These are phyloP conservation scores for Manis javanica DNA, from an alignment of 2,797 vertebrate species.

Conservation along the genomic window DNA sequence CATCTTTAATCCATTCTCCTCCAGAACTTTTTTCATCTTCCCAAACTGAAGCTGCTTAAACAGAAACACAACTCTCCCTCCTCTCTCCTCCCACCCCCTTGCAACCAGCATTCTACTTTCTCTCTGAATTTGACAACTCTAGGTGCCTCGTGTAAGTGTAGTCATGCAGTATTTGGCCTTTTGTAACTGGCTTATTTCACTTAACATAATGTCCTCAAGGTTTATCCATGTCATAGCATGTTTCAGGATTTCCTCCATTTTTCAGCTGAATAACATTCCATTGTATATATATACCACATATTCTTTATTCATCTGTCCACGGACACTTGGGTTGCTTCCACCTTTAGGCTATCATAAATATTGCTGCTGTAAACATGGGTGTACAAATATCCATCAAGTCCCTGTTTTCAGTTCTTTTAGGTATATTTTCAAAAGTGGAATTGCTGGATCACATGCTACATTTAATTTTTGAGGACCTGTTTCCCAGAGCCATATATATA, in stretches of 20 bases:
- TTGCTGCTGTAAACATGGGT: neutral
- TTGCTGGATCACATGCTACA: neutral
- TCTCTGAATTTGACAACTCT: neutral
- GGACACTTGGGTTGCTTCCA: neutral
- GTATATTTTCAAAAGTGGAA: neutral
- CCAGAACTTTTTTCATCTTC: neutral
- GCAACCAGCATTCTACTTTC: neutral
- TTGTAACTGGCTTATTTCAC: neutral
- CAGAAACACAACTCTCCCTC: neutral
- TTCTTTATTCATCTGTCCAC: neutral
- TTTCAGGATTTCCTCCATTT: neutral
- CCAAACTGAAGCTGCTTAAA: neutral
- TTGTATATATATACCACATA: neutral
- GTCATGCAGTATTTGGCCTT: neutral
- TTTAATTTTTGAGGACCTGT: neutral
- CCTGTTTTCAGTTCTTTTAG: neutral
- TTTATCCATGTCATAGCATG: neutral
- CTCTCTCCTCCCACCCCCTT: neutral
- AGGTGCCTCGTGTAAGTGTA: neutral
- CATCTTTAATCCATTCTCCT: neutral
- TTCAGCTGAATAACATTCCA: neutral
- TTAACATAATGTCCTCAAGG: neutral
- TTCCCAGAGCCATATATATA: neutral
- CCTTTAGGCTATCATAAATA: neutral
- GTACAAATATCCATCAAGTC: neutral